A percentile compares a stretch with the other conserved stretches of the same genome.
These are phyloP conservation scores for Thamnophis sirtalis DNA, from an alignment of 2,113 vertebrate species.

Conservation along the genomic window DNA sequence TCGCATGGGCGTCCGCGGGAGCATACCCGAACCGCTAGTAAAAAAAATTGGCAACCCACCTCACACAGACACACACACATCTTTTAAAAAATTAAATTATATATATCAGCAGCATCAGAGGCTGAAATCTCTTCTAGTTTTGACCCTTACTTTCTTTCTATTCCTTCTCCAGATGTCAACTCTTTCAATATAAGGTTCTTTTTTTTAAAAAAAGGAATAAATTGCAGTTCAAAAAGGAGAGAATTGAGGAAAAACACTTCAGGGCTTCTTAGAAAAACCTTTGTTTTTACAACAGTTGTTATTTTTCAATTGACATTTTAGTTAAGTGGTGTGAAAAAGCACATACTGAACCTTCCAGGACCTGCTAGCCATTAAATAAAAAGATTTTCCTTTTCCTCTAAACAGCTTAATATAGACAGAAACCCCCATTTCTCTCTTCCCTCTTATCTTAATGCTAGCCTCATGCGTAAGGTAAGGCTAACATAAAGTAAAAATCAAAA, in stretches of 20 bases:
- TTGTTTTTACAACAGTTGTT: background rate
- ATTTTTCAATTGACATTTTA: background rate
- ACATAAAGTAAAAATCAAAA: background rate
- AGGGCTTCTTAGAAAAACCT: background rate
- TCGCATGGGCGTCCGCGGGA: no score
- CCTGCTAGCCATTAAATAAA: background rate
- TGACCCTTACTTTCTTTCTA: background rate
- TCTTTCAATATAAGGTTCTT: background rate
- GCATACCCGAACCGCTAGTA: no score
- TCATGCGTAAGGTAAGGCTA: background rate
- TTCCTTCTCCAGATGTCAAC: background rate
- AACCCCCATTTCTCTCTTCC: background rate
- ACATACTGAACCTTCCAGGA: background rate
- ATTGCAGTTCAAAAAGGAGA: background rate
- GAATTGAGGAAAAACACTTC: background rate
- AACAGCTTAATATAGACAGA: background rate
- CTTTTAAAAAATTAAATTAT: conserved; percentile 7
- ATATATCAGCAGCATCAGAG: background rate
- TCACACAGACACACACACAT: no score
- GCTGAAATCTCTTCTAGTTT: background rate
- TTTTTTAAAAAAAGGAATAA: background rate
- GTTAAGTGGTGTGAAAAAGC: background rate
- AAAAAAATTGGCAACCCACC: no score
- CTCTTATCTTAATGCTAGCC: background rate
- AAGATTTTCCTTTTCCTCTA: background rate